Evolutionary conservation across 2,113 vertebrate species (phyloP).

Genomic region (Equus quagga): DNA sequence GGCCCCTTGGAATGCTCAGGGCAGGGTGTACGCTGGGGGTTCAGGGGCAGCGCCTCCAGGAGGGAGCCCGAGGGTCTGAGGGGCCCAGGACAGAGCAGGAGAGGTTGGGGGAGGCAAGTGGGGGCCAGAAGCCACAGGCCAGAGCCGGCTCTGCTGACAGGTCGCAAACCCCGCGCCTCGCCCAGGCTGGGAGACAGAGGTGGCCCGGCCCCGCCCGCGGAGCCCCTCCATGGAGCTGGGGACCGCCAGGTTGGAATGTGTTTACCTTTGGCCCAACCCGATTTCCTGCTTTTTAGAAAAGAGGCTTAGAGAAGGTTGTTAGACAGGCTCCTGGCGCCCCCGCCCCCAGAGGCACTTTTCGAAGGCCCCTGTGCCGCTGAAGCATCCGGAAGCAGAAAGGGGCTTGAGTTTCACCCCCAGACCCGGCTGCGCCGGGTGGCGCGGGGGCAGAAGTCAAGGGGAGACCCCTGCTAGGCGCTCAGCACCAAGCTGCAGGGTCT

Average conservation of each 20-base stretch:
- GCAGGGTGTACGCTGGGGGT: background rate
- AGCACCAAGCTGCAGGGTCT: accelerated
- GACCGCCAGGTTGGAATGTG: constrained; percentile 66
- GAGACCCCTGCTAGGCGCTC: background rate
- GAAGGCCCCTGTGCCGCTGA: background rate
- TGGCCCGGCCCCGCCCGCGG: background rate
- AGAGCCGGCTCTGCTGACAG: background rate
- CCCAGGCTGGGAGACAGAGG: background rate
- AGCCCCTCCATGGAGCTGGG: background rate
- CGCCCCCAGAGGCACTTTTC: constrained; percentile 56
- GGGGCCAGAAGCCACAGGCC: background rate
- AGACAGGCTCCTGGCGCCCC: constrained; percentile 30
- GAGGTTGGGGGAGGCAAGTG: background rate
- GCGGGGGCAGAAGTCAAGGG: background rate
- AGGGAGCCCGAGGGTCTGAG: background rate
- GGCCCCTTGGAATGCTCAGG: accelerated
- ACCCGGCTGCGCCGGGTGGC: background rate
- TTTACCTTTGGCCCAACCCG: constrained; percentile 69
- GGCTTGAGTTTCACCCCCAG: constrained; percentile 64
- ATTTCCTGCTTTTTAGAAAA: constrained; percentile 71
- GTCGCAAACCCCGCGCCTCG: background rate
- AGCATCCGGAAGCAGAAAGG: constrained; percentile 24
- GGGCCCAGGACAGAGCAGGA: background rate
- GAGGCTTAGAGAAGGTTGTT: constrained; percentile 41
- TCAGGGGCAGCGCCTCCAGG: accelerated